Evolutionary conservation across 2,888 invertebrate species (phyloP).

Genomic region (Drosophila imparisetae): DNA sequence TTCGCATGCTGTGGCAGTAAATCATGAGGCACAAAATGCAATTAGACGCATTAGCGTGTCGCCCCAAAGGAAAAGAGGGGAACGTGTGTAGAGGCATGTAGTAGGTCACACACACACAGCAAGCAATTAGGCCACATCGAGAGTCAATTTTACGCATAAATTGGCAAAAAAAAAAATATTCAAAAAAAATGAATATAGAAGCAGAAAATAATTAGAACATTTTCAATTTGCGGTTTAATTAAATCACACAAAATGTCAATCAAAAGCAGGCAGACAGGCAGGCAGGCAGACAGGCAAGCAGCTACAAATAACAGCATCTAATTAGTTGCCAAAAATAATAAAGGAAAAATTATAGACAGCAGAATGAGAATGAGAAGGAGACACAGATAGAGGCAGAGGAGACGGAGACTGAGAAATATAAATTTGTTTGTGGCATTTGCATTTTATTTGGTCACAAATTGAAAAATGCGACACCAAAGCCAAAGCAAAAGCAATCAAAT

Average conservation of each 20-base stretch:
- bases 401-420: background rate
- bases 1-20: slow-evolving; percentile 54
- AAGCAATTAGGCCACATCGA: slow-evolving; percentile 15
- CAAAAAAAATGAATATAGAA: background rate
- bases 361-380: background rate
- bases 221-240: slow-evolving; percentile 72
- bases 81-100: background rate
- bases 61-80: slow-evolving; percentile 19
- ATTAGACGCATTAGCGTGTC: slow-evolving; percentile 70
- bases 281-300: slow-evolving; percentile 19
- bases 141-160: slow-evolving; percentile 61
- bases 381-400: background rate
- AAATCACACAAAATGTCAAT: slow-evolving; percentile 69
- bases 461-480: slow-evolving; percentile 46
- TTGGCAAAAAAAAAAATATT: slow-evolving; percentile 33
- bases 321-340: slow-evolving; percentile 61
- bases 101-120: slow-evolving; percentile 9
- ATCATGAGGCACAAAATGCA: slow-evolving; percentile 69
- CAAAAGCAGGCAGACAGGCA: slow-evolving; percentile 31
- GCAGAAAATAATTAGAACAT: slow-evolving; percentile 15
- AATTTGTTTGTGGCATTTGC: slow-evolving; percentile 62
- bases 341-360: background rate
- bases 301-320: slow-evolving; percentile 67
- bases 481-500: slow-evolving; percentile 54
- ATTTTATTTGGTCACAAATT: slow-evolving; percentile 66